phyloP scores from a whole-genome alignment of 2,797 vertebrate genomes.

The Cyclopterus lumpus region DNA sequence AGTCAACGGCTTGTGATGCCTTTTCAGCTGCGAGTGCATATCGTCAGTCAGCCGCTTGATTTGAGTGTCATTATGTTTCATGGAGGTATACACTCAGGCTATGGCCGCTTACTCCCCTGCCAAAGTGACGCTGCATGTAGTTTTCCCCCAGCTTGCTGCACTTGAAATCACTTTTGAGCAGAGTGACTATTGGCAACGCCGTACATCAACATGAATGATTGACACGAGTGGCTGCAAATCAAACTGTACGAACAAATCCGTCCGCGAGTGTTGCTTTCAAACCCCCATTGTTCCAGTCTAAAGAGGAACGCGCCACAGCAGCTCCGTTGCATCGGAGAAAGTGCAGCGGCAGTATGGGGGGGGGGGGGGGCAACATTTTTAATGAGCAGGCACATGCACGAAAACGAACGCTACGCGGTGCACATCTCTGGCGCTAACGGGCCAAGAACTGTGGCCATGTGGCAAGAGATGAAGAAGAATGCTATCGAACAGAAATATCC shows the following conservation, averaged over 20 bases:
- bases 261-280: background rate
- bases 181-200: background rate
- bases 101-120: background rate
- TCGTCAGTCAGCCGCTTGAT: background rate
- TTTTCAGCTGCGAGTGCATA: background rate
- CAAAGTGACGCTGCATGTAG: constrained; percentile 9
- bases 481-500: background rate
- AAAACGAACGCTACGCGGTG: background rate
- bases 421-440: background rate
- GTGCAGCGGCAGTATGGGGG: background rate
- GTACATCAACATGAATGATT: constrained; percentile 4
- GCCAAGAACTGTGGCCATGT: background rate
- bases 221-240: constrained; percentile 6
- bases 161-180: constrained; percentile 10
- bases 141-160: background rate
- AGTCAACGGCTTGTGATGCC: background rate
- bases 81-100: background rate
- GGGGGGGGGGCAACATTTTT: background rate
- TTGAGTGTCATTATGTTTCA: background rate
- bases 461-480: background rate
- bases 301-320: background rate
- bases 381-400: background rate
- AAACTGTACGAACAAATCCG: background rate
- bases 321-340: background rate
- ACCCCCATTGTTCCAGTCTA: background rate